Conservation (phyloP, 2,888 invertebrate genomes). For the Stenurella melanura region DNA sequence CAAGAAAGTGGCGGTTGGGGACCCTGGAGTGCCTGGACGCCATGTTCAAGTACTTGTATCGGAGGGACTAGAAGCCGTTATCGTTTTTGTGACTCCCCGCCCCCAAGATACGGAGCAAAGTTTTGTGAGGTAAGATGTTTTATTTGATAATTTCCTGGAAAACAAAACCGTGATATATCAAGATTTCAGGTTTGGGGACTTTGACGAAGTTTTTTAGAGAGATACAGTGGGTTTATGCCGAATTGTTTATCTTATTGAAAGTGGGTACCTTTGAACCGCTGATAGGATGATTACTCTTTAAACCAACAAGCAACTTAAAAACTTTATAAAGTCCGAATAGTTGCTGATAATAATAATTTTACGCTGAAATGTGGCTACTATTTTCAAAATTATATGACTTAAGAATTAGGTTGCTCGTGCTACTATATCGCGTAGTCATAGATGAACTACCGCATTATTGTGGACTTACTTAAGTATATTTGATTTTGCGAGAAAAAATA, state of each 20-base stretch:
- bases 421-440: too few relatives aligned
- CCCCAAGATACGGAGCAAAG: conserved; percentile 90
- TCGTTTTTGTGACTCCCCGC: conserved; percentile 91
- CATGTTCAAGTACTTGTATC: conserved; percentile 85
- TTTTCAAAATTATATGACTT: too few relatives aligned
- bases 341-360: too few relatives aligned
- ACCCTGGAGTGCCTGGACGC: conserved; percentile 89
- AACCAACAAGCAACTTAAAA: not conserved
- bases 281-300: not conserved
- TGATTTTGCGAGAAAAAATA: too few relatives aligned
- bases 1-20: conserved; percentile 86
- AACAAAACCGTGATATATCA: conserved; percentile 18
- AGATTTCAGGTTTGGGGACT: conserved; percentile 5
- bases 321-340: too few relatives aligned
- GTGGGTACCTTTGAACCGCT: not conserved
- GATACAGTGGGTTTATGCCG: not conserved
- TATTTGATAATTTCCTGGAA: conserved; percentile 17
- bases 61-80: conserved; percentile 89
- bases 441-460: too few relatives aligned
- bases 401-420: too few relatives aligned
- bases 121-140: conserved; percentile 86
- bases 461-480: too few relatives aligned
- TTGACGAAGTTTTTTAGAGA: conserved; percentile 16
- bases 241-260: not conserved
- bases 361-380: too few relatives aligned